phyloP scores from a whole-genome alignment of 2,797 vertebrate species.

The Naso thynnoides region DNA sequence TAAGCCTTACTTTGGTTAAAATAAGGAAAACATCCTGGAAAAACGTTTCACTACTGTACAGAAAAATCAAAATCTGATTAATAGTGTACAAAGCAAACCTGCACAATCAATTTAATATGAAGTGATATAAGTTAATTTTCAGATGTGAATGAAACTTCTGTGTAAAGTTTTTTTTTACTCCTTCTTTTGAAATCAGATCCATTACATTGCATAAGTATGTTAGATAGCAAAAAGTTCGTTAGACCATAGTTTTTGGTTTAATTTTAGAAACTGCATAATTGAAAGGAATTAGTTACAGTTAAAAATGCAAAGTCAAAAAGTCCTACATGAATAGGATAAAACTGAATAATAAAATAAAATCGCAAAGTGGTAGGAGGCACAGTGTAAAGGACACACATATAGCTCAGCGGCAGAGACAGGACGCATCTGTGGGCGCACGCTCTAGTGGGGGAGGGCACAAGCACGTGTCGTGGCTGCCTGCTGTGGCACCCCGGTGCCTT shows the following conservation, averaged over 20 bases:
- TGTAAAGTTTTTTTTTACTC: too few relatives aligned
- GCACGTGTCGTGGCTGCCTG: constrained; percentile 65
- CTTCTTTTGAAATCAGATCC: too few relatives aligned
- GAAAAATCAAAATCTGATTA: neutral
- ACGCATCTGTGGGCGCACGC: constrained; percentile 15
- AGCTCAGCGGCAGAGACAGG: neutral
- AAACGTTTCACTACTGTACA: neutral
- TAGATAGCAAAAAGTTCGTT: neutral
- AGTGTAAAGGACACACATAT: constrained; percentile 4
- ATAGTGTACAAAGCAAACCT: neutral
- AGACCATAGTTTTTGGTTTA: neutral
- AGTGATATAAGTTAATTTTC: neutral
- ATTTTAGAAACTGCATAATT: neutral
- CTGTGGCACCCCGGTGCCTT: constrained; percentile 50
- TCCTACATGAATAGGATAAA: neutral
- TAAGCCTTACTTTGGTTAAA: neutral
- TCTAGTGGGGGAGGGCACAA: constrained; percentile 3
- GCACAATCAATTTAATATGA: neutral
- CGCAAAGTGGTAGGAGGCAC: neutral
- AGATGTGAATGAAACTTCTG: neutral
- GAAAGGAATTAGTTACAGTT: neutral
- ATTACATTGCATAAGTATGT: neutral
- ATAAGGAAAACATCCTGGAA: neutral
- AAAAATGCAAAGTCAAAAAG: neutral
- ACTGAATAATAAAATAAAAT: neutral